Conservation (phyloP, 2,797 vertebrate genomes). For the Xyrichtys novacula region DNA sequence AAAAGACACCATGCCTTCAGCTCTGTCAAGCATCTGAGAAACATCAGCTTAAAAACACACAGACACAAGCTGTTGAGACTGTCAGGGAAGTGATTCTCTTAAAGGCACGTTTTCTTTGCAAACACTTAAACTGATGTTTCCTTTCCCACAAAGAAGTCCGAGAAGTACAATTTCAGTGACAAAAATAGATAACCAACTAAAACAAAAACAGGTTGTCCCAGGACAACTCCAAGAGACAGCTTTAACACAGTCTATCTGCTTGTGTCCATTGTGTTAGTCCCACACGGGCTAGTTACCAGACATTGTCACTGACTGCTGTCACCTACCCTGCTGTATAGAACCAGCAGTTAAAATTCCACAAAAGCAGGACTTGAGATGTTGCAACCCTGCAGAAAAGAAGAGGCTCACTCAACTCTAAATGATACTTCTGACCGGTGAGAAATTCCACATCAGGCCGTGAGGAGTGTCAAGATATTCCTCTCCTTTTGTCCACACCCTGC, state of each 20-base stretch:
- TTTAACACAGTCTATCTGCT: slow-evolving; percentile 11
- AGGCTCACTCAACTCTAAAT: slow-evolving; percentile 43
- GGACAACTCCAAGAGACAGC: slow-evolving; percentile 17
- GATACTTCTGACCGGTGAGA: slow-evolving; percentile 67
- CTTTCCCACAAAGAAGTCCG: slow-evolving; percentile 15
- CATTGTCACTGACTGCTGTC: slow-evolving; percentile 53
- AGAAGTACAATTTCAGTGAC: slow-evolving; percentile 16
- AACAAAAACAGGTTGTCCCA: slow-evolving; percentile 16
- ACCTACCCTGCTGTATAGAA: slow-evolving; percentile 38
- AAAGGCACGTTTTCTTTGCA: slow-evolving; percentile 10
- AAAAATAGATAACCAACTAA: slow-evolving; percentile 44
- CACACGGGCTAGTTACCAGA: slow-evolving; percentile 27
- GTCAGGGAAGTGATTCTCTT: slow-evolving; percentile 8
- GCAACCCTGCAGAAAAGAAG: slow-evolving; percentile 49
- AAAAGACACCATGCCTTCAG: slow-evolving; percentile 18
- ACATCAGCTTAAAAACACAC: slow-evolving; percentile 26
- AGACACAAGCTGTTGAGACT: slow-evolving; percentile 16
- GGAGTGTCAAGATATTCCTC: slow-evolving; percentile 50
- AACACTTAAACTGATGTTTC: slow-evolving; percentile 34
- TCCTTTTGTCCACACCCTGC: slow-evolving; percentile 39
- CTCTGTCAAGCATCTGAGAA: slow-evolving; percentile 37
- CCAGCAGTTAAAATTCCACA: slow-evolving; percentile 77
- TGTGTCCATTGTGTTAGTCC: slow-evolving; percentile 22
- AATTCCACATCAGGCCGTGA: slow-evolving; percentile 77
- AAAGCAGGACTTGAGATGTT: slow-evolving; percentile 45